phyloP scores from a whole-genome alignment of 2,888 invertebrate species.

The Pomacea canaliculata region DNA sequence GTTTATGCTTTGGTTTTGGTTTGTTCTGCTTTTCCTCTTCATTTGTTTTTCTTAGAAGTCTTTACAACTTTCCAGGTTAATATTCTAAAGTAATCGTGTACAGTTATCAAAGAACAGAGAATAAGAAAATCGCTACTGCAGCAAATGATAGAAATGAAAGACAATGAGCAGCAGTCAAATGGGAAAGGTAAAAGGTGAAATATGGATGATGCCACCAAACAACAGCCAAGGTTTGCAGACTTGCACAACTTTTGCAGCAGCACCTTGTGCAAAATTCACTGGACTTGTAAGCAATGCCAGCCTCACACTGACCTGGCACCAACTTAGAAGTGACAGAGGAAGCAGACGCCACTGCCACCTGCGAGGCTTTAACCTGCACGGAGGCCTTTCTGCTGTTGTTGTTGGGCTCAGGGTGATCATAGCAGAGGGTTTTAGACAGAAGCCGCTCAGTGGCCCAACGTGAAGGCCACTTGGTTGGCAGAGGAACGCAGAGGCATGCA shows the following conservation, averaged over 20 bases:
- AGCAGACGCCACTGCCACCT: constrained; percentile 3
- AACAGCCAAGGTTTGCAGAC: no score
- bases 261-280: no score
- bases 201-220: no score
- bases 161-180: neutral
- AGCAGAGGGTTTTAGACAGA: constrained; percentile 40
- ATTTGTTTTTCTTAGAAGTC: no score
- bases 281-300: no score
- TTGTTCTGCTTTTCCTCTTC: no score
- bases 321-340: constrained; percentile 8
- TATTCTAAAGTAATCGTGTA: no score
- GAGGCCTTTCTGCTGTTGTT: constrained; percentile 35
- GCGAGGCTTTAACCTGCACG: neutral
- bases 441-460: constrained; percentile 37
- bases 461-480: constrained; percentile 29
- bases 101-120: no score
- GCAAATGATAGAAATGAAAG: neutral
- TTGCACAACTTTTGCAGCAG: no score
- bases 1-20: no score
- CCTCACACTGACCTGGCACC: constrained; percentile 25
- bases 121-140: neutral
- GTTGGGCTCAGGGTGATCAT: constrained; percentile 38
- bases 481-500: constrained; percentile 43
- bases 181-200: no score
- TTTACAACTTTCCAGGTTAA: no score